Conservation (phyloP, 2,888 invertebrate species). For the Axea sp. region DNA sequence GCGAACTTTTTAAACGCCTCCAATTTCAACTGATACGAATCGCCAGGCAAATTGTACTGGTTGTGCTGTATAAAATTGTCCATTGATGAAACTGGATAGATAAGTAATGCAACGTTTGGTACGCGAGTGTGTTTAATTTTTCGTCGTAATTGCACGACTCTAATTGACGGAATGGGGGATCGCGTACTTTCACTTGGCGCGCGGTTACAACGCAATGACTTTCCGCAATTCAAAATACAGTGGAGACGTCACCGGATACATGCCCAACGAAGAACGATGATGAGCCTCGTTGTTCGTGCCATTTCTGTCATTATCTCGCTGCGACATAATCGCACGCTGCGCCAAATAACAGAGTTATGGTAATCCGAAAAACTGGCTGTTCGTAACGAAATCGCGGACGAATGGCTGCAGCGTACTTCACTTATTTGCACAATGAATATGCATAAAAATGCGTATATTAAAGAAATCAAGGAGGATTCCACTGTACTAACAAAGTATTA, state of each 20-base stretch:
- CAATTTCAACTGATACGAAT: too few relatives aligned
- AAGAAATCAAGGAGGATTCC: too few relatives aligned
- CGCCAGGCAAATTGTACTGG: too few relatives aligned
- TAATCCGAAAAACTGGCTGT: too few relatives aligned
- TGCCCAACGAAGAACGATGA: constrained; percentile 51
- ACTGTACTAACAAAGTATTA: too few relatives aligned
- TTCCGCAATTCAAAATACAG: constrained; percentile 44
- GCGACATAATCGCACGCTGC: constrained; percentile 21
- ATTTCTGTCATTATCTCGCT: constrained; percentile 43
- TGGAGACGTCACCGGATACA: constrained; percentile 46
- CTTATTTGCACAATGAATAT: too few relatives aligned
- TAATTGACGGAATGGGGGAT: constrained; percentile 34
- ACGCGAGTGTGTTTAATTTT: constrained; percentile 15
- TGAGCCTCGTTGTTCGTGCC: constrained; percentile 35
- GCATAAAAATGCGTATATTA: too few relatives aligned
- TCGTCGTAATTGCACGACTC: constrained; percentile 24
- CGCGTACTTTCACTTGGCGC: constrained; percentile 50
- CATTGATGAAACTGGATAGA: constrained; percentile 16
- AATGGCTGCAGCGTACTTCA: too few relatives aligned
- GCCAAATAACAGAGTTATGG: constrained; percentile 24
- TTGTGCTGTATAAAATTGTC: not conserved
- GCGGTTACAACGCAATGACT: constrained; percentile 42
- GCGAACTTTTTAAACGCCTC: too few relatives aligned
- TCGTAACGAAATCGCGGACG: too few relatives aligned
- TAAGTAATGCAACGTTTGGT: constrained; percentile 9